Percentiles rank a stretch among this genome's conserved stretches.
These are phyloP conservation scores for Cyprinodon tularosa DNA, from an alignment of 2,113 vertebrate genomes.

Conservation along the genomic window DNA sequence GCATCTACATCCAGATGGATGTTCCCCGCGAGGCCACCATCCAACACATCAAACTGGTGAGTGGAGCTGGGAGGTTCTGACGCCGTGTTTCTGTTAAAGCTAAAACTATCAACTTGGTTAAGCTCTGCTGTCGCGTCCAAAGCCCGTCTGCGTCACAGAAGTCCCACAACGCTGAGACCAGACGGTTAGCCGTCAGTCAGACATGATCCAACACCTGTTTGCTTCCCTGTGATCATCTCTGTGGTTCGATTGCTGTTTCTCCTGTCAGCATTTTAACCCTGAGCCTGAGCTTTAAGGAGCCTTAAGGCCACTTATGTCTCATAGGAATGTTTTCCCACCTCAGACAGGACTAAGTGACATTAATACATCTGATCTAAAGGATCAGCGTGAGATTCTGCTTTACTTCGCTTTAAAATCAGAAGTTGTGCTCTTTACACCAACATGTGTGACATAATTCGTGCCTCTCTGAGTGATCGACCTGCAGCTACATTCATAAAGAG, in stretches of 20 bases:
- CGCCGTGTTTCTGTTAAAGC: background rate
- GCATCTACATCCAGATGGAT: constrained; percentile 96
- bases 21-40: constrained; percentile 95
- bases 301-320: background rate
- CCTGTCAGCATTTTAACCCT: constrained; percentile 11
- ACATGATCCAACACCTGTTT: constrained; percentile 50
- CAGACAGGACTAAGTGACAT: background rate
- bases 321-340: background rate
- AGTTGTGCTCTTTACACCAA: too few species aligned
- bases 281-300: background rate
- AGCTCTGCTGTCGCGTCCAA: background rate
- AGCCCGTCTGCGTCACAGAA: background rate
- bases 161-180: constrained; percentile 6
- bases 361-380: background rate
- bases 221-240: constrained; percentile 28
- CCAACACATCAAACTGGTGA: constrained; percentile 95
- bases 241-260: constrained; percentile 2
- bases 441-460: too few species aligned
- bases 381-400: too few species aligned
- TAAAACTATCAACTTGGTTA: background rate
- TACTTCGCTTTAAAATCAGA: too few species aligned
- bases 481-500: too few species aligned
- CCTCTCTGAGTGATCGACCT: too few species aligned
- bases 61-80: constrained; percentile 6
- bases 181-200: constrained; percentile 22